Base-by-base conservation (phyloP, 2,797 vertebrate species). In the Paedocypris micromegethes region DNA sequence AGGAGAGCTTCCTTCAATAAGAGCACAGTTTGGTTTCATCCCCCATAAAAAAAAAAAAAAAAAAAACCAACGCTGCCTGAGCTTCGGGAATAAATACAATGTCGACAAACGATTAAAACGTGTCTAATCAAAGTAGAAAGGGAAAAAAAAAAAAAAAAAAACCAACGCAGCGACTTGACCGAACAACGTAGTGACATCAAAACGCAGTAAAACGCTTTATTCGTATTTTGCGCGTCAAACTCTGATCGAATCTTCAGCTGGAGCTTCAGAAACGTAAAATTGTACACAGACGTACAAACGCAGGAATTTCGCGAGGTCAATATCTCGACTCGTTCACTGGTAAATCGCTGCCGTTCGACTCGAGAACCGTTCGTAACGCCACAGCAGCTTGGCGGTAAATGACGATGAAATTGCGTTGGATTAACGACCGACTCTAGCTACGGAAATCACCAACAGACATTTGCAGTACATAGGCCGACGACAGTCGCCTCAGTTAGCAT, bases 21-120 rank as follows among this genome's bases (percentile, higher is more conserved):
- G 92, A 93, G 93, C 93, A 96, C 93, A 91, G 87, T 92, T 90
- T 88, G 94, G 92, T 92, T 83, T 86, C 81, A 57, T 64, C 72
- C 78, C 75, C 79, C 78, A 77, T n/a, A n/a, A n/a, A 23, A 23
- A 23, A 23, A 23, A 23, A 23, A 23, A 23, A 23, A 23, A 23
- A 67, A 77, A 76, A 76, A 45, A 77, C 45, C 74, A 80, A 79
- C 66, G 73, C 72, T 69, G 79, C 8, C 70, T 76, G 68, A 83
- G 77, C 79, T 78, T 82, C 61, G 81, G 81, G 82, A 89, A 89
- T 90, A 88, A 90, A 90, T 89, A 80, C 65, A 68, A 63, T 69
- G 43, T 48, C 51, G 51, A 76, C 54, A 69, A 45, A 51, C 44
- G 71, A 47, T 8, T 58, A 61, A 55, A 67, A 68, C 39, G 76